These are phyloP conservation scores for Trichopoda pennipes DNA, from an alignment of 2,888 invertebrate species.

Conservation along the genomic window DNA sequence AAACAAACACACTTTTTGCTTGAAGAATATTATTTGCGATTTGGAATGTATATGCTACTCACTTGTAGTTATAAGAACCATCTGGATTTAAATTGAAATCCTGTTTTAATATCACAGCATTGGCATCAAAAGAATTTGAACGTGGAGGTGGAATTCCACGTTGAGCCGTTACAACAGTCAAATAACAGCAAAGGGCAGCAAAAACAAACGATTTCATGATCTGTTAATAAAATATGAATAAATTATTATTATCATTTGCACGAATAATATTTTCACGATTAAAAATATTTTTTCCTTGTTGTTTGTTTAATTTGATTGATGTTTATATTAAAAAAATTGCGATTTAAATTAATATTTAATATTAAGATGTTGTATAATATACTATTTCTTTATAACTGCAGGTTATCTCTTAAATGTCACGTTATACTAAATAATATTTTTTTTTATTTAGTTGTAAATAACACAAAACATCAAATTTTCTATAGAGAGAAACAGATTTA, in stretches of 20 bases:
- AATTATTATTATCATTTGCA: conserved; percentile 10
- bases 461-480: too few species aligned
- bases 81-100: conserved; percentile 82
- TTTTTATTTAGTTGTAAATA: conserved; percentile 6
- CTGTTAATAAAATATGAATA: conserved; percentile 71
- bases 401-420: conserved; percentile 51
- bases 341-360: conserved; percentile 21
- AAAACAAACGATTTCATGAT: conserved; percentile 78
- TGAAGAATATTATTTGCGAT: too few species aligned
- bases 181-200: conserved; percentile 76
- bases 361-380: not conserved
- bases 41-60: conserved; percentile 71
- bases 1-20: not conserved
- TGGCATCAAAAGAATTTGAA: conserved; percentile 76
- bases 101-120: conserved; percentile 82
- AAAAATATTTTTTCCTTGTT: not conserved
- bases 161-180: conserved; percentile 77
- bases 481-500: too few species aligned
- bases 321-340: conserved; percentile 20
- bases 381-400: conserved; percentile 33
- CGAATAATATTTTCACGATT: conserved; percentile 20
- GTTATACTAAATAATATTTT: conserved; percentile 33
- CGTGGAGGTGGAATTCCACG: conserved; percentile 77
- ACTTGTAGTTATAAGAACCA: conserved; percentile 82
- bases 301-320: conserved; percentile 19